These are phyloP conservation scores for Knipowitschia caucasica DNA, from an alignment of 2,797 vertebrate species.

Conservation along the genomic window DNA sequence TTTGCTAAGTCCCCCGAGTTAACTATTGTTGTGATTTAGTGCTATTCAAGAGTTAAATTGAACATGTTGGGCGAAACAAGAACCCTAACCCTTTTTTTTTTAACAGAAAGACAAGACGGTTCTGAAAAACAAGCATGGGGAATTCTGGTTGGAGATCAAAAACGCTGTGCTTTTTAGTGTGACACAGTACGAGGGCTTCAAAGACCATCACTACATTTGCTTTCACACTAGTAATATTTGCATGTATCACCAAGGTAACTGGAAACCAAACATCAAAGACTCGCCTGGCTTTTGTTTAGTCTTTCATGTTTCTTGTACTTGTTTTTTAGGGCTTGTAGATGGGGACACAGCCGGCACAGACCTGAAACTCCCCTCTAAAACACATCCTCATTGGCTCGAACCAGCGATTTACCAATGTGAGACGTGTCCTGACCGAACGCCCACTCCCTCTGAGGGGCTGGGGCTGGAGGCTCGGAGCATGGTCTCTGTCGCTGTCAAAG, in stretches of 20 bases:
- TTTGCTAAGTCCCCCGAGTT: too few relatives aligned
- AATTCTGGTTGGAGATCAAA: conserved; percentile 93
- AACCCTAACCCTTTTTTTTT: too few relatives aligned
- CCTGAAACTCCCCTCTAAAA: conserved; percentile 82
- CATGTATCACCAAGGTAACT: conserved; percentile 92
- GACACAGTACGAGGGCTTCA: conserved; percentile 90
- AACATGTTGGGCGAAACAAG: too few relatives aligned
- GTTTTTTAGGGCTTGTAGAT: conserved; percentile 81
- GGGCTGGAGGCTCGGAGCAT: conserved; percentile 87
- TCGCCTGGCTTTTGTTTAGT: background rate
- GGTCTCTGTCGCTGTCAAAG: conserved; percentile 92
- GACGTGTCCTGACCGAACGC: conserved; percentile 73
- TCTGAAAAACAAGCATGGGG: conserved; percentile 86
- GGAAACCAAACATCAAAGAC: background rate
- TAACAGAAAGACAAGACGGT: conserved; percentile 79
- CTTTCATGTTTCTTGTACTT: background rate
- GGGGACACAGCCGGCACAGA: conserved; percentile 76
- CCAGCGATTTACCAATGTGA: conserved; percentile 91
- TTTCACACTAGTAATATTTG: conserved; percentile 87
- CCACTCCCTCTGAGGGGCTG: conserved; percentile 80
- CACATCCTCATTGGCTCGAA: conserved; percentile 92
- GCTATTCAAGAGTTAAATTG: too few relatives aligned
- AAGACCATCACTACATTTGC: conserved; percentile 94
- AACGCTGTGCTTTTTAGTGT: conserved; percentile 89
- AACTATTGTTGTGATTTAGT: too few relatives aligned